phyloP scores from a whole-genome alignment of 2,113 vertebrate genomes.

The Amazona guildingii region DNA sequence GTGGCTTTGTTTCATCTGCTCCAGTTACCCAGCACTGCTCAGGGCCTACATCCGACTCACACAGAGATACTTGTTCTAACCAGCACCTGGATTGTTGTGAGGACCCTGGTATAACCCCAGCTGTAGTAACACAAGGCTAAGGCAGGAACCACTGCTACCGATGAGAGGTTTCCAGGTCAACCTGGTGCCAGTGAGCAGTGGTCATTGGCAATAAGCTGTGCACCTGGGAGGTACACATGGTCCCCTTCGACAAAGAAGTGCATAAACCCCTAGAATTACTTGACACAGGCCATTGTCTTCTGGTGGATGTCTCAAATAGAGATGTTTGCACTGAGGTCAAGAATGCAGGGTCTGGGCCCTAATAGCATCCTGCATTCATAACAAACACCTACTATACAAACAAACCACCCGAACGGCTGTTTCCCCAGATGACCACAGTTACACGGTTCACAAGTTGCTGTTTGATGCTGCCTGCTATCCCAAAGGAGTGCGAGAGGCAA shows the following conservation, averaged over 20 bases:
- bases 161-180: neutral
- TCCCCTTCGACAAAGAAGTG: neutral
- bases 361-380: neutral
- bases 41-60: fast-evolving
- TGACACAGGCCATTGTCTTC: neutral
- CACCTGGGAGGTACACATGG: neutral
- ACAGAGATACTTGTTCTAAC: neutral
- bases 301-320: neutral
- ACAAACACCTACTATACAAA: neutral
- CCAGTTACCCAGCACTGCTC: fast-evolving
- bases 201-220: neutral
- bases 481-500: fast-evolving
- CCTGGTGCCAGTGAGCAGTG: too few relatives aligned
- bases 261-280: neutral
- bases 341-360: neutral
- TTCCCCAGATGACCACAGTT: neutral
- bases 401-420: neutral
- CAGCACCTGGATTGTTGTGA: neutral
- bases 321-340: neutral
- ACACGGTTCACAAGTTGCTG: fast-evolving
- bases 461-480: neutral
- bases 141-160: neutral
- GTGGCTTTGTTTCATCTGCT: neutral
- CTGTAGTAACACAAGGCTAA: neutral
- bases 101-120: neutral